These are phyloP conservation scores for Cheirogaleus medius DNA, from an alignment of 2,113 vertebrate genomes.

Conservation along the genomic window DNA sequence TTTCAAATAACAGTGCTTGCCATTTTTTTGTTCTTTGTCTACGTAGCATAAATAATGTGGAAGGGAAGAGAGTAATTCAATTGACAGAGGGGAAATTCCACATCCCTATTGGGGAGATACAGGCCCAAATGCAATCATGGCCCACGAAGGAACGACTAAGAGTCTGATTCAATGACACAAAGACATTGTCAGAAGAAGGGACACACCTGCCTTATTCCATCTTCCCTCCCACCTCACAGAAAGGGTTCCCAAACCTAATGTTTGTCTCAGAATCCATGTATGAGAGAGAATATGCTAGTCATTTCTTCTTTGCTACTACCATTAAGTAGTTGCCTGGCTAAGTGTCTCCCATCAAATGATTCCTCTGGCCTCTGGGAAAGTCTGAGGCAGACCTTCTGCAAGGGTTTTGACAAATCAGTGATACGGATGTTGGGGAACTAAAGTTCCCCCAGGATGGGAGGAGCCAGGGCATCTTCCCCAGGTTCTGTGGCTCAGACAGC, in stretches of 20 bases:
- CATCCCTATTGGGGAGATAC: too few species aligned
- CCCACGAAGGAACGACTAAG: background rate
- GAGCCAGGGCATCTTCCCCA: background rate
- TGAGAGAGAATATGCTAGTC: fast-evolving
- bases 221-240: background rate
- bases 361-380: background rate
- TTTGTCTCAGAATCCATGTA: background rate
- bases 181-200: too few species aligned
- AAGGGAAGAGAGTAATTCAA: too few species aligned
- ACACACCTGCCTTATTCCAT: background rate
- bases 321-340: too few species aligned
- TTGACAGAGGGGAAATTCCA: background rate
- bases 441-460: background rate
- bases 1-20: background rate
- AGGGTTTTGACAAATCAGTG: background rate
- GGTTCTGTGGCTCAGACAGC: background rate
- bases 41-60: fast-evolving
- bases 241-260: background rate
- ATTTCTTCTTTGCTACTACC: background rate
- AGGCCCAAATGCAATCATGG: fast-evolving
- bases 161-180: background rate
- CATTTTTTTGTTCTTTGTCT: fast-evolving
- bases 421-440: background rate
- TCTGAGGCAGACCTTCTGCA: background rate
- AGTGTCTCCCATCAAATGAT: too few species aligned